phyloP scores from a whole-genome alignment of 1,140 invertebrate genomes.

The Pachypsylla venusta region DNA sequence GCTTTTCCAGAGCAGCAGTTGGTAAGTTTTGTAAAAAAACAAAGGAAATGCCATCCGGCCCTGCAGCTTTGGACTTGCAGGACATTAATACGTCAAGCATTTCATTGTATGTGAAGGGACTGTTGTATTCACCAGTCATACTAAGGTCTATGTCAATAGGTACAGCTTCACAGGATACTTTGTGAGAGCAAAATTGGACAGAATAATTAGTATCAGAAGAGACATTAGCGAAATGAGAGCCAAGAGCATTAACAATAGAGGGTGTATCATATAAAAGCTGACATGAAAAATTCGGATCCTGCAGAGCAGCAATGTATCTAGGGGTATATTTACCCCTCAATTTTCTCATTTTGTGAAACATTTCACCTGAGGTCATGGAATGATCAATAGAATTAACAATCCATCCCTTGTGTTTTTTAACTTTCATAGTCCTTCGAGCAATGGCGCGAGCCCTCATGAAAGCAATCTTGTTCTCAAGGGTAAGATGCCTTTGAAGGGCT shows the following conservation, averaged over 20 bases:
- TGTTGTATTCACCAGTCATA: background rate
- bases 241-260: background rate
- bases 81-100: too few relatives aligned
- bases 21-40: too few relatives aligned
- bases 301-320: background rate
- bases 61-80: too few relatives aligned
- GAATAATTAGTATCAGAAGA: background rate
- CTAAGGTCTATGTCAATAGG: background rate
- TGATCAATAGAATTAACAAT: background rate
- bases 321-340: background rate
- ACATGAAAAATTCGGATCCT: background rate
- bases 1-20: too few relatives aligned
- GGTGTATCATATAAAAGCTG: background rate
- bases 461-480: background rate
- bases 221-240: background rate
- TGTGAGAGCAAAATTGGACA: background rate
- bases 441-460: background rate
- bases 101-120: background rate
- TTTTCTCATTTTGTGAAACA: constrained; percentile 3
- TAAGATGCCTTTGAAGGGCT: background rate
- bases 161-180: background rate
- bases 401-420: background rate
- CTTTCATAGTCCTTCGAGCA: background rate
- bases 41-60: too few relatives aligned
- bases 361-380: background rate